Percentiles rank a stretch among this genome's conserved stretches.
Evolutionary conservation across 2,888 invertebrate species (phyloP).

Genomic region (Agrochola lychnidis): DNA sequence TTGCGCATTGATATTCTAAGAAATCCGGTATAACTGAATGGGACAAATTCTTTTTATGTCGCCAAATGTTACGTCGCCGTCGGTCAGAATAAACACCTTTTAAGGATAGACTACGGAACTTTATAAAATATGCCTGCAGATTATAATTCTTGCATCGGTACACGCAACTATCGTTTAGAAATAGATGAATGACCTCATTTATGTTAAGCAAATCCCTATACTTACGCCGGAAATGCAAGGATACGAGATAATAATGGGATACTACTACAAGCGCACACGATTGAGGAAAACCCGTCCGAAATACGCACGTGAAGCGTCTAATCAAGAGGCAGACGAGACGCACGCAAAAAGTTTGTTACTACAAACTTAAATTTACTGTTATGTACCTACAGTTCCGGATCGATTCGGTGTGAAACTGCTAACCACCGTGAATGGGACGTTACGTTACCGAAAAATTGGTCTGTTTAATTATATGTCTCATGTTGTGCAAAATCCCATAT

Average conservation of each 20-base stretch:
- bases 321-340: slow-evolving; percentile 42
- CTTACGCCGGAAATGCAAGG: slow-evolving; percentile 55
- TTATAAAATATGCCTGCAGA: slow-evolving; percentile 2
- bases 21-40: slow-evolving; percentile 40
- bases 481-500: neutral
- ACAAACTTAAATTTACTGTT: slow-evolving; percentile 62
- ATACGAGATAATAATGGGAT: slow-evolving; percentile 43
- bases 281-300: slow-evolving; percentile 60
- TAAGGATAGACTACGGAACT: slow-evolving; percentile 8
- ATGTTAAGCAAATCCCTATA: slow-evolving; percentile 15
- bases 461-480: slow-evolving; percentile 21
- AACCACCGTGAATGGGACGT: slow-evolving; percentile 23
- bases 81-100: slow-evolving; percentile 12
- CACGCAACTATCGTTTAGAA: slow-evolving; percentile 7
- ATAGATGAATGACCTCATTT: slow-evolving; percentile 6
- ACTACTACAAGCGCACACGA: slow-evolving; percentile 34
- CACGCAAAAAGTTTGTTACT: slow-evolving; percentile 53
- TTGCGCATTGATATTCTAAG: slow-evolving; percentile 46
- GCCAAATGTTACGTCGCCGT: slow-evolving; percentile 31
- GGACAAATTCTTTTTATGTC: slow-evolving; percentile 44
- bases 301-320: slow-evolving; percentile 39
- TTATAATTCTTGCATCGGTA: neutral
- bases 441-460: slow-evolving; percentile 26
- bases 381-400: slow-evolving; percentile 47
- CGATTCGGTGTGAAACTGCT: slow-evolving; percentile 26